phyloP scores from a whole-genome alignment of 2,888 invertebrate genomes.

The Ypsolopha sequella region DNA sequence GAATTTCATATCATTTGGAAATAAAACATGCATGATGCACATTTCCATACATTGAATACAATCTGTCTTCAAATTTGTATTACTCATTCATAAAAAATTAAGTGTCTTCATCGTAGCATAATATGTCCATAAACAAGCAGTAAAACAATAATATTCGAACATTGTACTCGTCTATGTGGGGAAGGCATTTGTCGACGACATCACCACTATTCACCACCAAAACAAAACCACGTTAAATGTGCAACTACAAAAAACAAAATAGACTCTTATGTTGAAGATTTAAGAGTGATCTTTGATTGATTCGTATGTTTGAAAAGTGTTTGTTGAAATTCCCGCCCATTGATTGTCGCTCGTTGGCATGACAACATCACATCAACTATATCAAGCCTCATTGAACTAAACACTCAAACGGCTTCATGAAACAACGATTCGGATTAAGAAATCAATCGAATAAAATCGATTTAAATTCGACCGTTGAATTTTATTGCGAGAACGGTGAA shows the following conservation, averaged over 20 bases:
- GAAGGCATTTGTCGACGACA: neutral
- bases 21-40: too few relatives aligned
- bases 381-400: conserved; percentile 61
- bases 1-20: too few relatives aligned
- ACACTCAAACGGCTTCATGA: conserved; percentile 34
- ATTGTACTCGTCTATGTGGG: neutral
- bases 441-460: conserved; percentile 33
- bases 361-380: conserved; percentile 58
- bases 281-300: too few relatives aligned
- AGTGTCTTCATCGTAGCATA: neutral
- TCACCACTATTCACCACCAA: neutral
- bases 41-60: too few relatives aligned
- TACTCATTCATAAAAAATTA: neutral
- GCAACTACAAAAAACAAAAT: too few relatives aligned
- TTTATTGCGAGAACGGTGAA: neutral
- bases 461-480: conserved; percentile 6
- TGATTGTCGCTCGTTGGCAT: conserved; percentile 43
- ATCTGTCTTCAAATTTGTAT: too few relatives aligned
- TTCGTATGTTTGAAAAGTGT: neutral
- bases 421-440: conserved; percentile 42
- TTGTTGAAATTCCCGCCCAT: neutral
- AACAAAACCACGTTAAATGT: neutral
- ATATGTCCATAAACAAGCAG: neutral
- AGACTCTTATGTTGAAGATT: too few relatives aligned
- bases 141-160: neutral